phyloP scores from a whole-genome alignment of 2,888 invertebrate genomes.

The Stomorhina lunata region DNA sequence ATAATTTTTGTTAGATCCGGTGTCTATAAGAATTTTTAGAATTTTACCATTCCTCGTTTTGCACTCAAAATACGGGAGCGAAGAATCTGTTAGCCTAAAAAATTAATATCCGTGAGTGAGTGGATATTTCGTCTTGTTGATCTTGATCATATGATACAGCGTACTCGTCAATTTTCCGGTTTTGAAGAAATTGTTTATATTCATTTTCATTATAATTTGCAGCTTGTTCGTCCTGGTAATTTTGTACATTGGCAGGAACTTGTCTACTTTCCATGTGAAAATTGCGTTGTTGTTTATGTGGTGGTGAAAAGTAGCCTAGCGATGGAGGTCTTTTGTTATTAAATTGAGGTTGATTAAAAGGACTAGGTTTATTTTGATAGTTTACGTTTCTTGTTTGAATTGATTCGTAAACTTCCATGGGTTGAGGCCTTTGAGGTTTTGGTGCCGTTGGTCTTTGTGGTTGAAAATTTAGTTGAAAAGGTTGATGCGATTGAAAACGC shows the following conservation, averaged over 20 bases:
- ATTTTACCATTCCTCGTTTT: conserved; percentile 21
- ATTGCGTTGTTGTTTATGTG: conserved; percentile 1
- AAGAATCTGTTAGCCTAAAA: conserved; percentile 7
- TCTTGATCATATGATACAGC: conserved; percentile 2
- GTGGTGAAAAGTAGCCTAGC: neutral
- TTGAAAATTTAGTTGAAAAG: neutral
- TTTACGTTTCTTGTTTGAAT: neutral
- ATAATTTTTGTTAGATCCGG: conserved; percentile 13
- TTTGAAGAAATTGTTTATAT: neutral
- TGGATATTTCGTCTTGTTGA: neutral
- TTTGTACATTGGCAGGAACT: neutral
- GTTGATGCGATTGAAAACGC: neutral
- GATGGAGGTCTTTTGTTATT: neutral
- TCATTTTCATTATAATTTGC: neutral
- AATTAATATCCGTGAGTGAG: neutral
- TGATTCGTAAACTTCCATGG: neutral
- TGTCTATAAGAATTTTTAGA: conserved; percentile 28
- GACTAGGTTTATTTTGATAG: neutral
- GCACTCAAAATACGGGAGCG: conserved; percentile 16
- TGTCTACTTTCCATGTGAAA: conserved; percentile 8
- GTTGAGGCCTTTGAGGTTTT: neutral
- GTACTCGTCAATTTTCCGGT: neutral
- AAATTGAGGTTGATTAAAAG: neutral
- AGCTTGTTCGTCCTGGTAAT: neutral
- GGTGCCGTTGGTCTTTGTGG: conserved; percentile 2